Evolutionary conservation across 2,888 invertebrate genomes (phyloP), one percentile per base, ranked within the genome.

Genomic region (Palloptera scutellata): DNA sequence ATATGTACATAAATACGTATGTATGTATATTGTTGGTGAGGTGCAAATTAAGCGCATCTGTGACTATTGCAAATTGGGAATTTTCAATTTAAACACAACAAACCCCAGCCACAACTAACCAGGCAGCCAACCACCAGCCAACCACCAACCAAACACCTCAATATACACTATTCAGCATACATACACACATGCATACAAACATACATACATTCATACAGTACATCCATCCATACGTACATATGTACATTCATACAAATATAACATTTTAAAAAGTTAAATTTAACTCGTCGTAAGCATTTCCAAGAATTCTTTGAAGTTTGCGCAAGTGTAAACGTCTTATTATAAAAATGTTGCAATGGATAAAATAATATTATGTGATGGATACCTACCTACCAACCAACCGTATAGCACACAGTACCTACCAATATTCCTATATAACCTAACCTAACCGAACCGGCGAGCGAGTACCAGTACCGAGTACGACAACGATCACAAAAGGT

Each of bases 1-100:
- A 41, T 42, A n/a, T 17, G 13, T 12, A 42, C 13, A n/a, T 11
- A 61, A 19, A 20, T 40, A 30, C 3, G n/a, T 40, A 19, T 51
- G 61, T 9, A 40, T 40, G 17, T 13, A 52, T 52, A 52, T 52
- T 30, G 15, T 17, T 41, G 52, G 30, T 55, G 66, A 61, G 70
- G 60, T 66, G 57, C 64, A 72, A 73, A 72, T 74, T 65, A 72
- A 72, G 73, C 73, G 70, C 68, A 72, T 67, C 73, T 71, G 73
- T 72, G 71, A 71, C 72, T 73, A 70, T 71, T 69, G 66, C 70
- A 55, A 72, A 72, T 73, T 70, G 67, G 66, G 69, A 71, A 72
- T 71, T 72, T 73, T 73, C 70, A 70, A 72, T 70, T 71, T 72
- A 68, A 71, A 68, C 66, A 68, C 71, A 53, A 62, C 20, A 63